These are phyloP conservation scores for Aphaenogaster ashmeadi DNA, from an alignment of 1,140 invertebrate genomes.

Conservation along the genomic window DNA sequence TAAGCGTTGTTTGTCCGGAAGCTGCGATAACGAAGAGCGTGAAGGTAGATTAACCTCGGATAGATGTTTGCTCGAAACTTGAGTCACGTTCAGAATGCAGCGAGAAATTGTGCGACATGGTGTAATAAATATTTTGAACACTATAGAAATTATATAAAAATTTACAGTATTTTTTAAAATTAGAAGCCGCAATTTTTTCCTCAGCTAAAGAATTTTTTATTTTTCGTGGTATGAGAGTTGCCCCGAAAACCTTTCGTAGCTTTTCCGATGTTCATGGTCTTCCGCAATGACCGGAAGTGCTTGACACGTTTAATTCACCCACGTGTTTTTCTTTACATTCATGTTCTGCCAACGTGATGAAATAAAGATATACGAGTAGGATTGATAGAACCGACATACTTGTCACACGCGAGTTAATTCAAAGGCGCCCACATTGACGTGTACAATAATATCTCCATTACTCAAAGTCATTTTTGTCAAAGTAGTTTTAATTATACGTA, in stretches of 20 bases:
- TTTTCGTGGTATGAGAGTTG: not conserved
- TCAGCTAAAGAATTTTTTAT: not conserved
- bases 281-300: slow-evolving; percentile 49
- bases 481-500: not conserved
- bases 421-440: not conserved
- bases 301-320: slow-evolving; percentile 56
- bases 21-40: slow-evolving; percentile 8
- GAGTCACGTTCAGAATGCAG: not conserved
- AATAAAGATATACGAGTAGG: not conserved
- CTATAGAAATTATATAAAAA: not conserved
- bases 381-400: not conserved
- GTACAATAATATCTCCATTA: slow-evolving; percentile 13
- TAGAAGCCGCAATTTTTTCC: not conserved
- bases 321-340: slow-evolving; percentile 40
- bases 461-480: not conserved
- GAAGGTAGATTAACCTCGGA: slow-evolving; percentile 29
- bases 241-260: not conserved
- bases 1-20: slow-evolving; percentile 22
- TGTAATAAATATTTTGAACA: not conserved
- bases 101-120: not conserved
- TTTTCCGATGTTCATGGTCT: slow-evolving; percentile 35
- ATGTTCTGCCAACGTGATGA: slow-evolving; percentile 17
- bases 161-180: not conserved
- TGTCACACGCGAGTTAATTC: not conserved
- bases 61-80: slow-evolving; percentile 4